Evolutionary conservation across 2,113 vertebrate genomes (phyloP).

Genomic region (Rallus limicola): DNA sequence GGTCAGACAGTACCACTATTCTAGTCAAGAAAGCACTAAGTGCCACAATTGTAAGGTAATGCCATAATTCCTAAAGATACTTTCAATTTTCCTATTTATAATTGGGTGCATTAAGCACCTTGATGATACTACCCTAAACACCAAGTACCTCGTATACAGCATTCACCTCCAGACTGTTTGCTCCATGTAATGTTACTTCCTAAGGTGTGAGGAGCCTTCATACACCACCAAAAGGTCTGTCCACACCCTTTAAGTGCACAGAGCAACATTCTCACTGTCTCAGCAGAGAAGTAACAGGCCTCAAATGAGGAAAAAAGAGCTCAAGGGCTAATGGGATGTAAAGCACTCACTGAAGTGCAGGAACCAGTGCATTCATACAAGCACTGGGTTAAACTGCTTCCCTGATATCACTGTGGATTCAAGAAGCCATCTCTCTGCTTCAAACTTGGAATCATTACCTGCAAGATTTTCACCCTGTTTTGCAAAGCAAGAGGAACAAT

Average conservation of each 20-base stretch:
- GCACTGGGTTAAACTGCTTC: not conserved
- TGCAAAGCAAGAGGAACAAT: not conserved
- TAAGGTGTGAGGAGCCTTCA: not conserved
- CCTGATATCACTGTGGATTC: not conserved
- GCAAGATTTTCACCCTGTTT: not conserved
- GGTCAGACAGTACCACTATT: not conserved
- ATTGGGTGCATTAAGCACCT: not conserved
- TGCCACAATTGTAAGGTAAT: not conserved
- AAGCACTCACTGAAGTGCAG: not conserved
- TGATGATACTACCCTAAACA: not conserved
- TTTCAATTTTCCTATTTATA: not conserved
- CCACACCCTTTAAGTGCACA: not conserved
- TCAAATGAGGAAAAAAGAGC: not conserved
- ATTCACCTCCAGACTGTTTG: not conserved
- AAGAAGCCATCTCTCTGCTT: not conserved
- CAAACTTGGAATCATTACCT: not conserved
- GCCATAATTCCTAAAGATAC: not conserved
- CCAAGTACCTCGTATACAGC: not conserved
- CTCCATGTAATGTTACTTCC: not conserved
- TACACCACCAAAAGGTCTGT: not conserved
- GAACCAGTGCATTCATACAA: not conserved
- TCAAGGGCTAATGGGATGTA: fast-evolving
- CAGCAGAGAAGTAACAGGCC: not conserved
- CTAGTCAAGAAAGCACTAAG: not conserved
- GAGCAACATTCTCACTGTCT: fast-evolving